These are phyloP conservation scores for Cyphomyrmex costatus DNA, from an alignment of 1,140 invertebrate species.

Conservation along the genomic window DNA sequence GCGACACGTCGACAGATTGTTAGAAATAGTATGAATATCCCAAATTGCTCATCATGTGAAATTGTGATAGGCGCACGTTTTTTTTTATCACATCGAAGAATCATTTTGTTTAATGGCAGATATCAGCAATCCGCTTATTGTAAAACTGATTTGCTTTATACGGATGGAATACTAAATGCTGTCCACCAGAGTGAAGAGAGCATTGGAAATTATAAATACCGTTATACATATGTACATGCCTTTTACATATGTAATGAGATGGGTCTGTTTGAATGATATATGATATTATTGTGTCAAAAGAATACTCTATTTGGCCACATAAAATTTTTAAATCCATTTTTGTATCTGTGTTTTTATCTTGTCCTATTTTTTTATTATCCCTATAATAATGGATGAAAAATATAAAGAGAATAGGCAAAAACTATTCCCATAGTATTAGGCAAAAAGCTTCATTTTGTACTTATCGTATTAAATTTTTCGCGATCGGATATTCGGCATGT, in stretches of 20 bases:
- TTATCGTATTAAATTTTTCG: constrained; percentile 13
- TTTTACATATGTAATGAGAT: not conserved
- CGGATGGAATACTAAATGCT: not conserved
- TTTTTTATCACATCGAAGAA: constrained; percentile 35
- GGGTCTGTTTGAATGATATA: not conserved
- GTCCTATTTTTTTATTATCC: not conserved
- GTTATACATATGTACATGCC: not conserved
- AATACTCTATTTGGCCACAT: not conserved
- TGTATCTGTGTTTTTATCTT: not conserved
- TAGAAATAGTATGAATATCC: not conserved
- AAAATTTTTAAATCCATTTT: constrained; percentile 4
- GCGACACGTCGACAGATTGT: constrained; percentile 10
- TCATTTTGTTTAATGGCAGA: constrained; percentile 35
- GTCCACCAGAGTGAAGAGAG: not conserved
- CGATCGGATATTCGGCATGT: not conserved
- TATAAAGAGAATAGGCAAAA: not conserved
- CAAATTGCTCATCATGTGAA: not conserved
- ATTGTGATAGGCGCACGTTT: not conserved
- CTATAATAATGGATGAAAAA: too few species aligned
- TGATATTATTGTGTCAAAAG: not conserved
- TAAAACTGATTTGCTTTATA: constrained; percentile 32
- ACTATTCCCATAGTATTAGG: not conserved
- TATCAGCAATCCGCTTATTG: constrained; percentile 42
- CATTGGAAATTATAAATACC: constrained; percentile 4
- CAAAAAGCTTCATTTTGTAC: not conserved